These are phyloP conservation scores for Drosophila birchii DNA, from an alignment of 2,888 invertebrate genomes.

Conservation along the genomic window DNA sequence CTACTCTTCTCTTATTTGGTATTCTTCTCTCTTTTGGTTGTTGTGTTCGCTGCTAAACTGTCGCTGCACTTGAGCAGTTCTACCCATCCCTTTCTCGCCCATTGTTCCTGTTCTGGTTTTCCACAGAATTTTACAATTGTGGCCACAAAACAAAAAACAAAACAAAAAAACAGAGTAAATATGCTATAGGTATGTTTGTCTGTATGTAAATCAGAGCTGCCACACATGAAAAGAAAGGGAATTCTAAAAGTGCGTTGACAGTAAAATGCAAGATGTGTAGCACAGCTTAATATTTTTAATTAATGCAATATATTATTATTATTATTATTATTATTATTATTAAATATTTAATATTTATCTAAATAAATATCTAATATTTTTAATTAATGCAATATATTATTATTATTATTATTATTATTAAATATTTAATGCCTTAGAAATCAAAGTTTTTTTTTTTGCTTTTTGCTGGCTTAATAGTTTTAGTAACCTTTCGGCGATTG, in stretches of 20 bases:
- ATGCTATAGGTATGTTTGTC: background rate
- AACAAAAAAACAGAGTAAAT: constrained; percentile 1
- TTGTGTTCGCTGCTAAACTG: constrained; percentile 33
- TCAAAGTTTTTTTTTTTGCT: too few relatives aligned
- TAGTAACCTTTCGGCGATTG: background rate
- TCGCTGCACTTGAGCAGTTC: constrained; percentile 63
- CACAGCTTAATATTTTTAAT: background rate
- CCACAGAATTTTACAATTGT: constrained; percentile 36
- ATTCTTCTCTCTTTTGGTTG: constrained; percentile 29
- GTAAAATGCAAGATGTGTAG: background rate
- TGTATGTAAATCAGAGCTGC: constrained; percentile 10
- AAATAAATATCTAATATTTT: too few relatives aligned
- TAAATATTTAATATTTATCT: too few relatives aligned
- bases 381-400: background rate
- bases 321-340: too few relatives aligned
- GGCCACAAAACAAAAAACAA: constrained; percentile 10
- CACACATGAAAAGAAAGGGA: background rate
- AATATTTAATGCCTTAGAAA: too few relatives aligned
- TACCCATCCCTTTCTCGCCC: constrained; percentile 1
- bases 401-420: too few relatives aligned
- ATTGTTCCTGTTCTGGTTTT: constrained; percentile 23
- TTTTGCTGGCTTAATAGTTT: background rate
- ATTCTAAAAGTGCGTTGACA: constrained; percentile 9
- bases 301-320: too few relatives aligned
- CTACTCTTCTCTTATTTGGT: constrained; percentile 30